Base-by-base conservation (phyloP, 2,113 vertebrate genomes). In the Anarrhichthys ocellatus region DNA sequence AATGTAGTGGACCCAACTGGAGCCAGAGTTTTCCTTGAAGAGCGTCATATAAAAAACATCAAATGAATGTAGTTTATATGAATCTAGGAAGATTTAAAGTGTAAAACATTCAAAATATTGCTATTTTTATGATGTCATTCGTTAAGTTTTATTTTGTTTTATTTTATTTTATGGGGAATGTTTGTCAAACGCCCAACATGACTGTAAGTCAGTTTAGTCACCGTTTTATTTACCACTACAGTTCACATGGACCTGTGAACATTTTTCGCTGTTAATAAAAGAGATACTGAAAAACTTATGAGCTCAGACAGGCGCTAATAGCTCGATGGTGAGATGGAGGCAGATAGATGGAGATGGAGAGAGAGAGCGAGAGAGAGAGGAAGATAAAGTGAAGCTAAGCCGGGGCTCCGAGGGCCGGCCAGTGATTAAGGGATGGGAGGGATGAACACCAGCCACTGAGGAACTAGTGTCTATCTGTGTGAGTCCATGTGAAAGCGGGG, bases 401-500 rank as follows among this genome's bases (percentile, higher is more conserved):
- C 4, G 36, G 54, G 46, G 74, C 88, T 87, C 76, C 0, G 48
- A 88, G 87, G 79, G 84, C 78, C 67, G 76, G 73, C 68, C 73
- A 54, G 83, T 90, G 89, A 93, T 92, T 86, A 91, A 88, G 67
- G 69, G 78, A 88, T 84, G 90, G 87, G 85, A 87, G 87, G 83
- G 86, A 85, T 81, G 82, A 88, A 81, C 87, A 73, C 27, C 86
- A 86, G 87, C 90, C 86, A 91, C 92, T 91, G 90, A 92, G 91
- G 90, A 87, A 82, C 92, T 54, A 92, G 73, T 93, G 90, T 93
- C 88, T 91, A 59, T 93, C 90, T 89, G 89, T 84, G 86, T 38
- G 86, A 89, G 89, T 89, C 82, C 87, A 80, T 88, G 90, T 86
- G 90, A 90, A 91, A 87, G 89, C 85, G 61, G 73, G 73, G 78